A percentile compares a stretch with the other conserved stretches of the same genome.
phyloP scores from a whole-genome alignment of 2,113 vertebrate genomes.

The Clarias magur region DNA sequence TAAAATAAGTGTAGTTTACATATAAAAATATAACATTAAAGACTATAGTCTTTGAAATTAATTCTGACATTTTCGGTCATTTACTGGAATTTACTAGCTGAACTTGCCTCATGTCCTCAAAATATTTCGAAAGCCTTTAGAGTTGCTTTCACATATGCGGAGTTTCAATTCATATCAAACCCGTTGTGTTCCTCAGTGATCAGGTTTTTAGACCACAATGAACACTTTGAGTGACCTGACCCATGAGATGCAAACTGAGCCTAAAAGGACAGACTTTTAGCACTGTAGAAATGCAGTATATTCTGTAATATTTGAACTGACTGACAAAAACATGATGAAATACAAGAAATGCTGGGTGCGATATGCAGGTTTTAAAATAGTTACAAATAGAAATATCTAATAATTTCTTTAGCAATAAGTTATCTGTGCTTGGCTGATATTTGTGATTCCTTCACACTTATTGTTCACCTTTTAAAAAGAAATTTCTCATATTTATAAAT shows the following conservation, averaged over 20 bases:
- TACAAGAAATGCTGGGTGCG: not conserved
- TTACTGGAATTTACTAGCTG: not conserved
- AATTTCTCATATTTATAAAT: not conserved
- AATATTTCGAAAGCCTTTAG: not conserved
- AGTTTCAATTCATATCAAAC: not conserved
- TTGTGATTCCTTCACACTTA: not conserved
- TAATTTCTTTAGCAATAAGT: not conserved
- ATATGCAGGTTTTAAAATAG: not conserved
- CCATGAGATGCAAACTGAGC: not conserved
- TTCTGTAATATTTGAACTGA: not conserved
- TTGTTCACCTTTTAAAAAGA: not conserved
- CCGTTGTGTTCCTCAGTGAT: not conserved
- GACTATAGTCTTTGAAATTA: not conserved
- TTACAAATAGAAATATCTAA: not conserved
- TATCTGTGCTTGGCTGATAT: not conserved
- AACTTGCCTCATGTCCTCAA: not conserved
- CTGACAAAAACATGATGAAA: not conserved
- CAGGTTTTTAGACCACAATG: not conserved
- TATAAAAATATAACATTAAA: constrained; percentile 24
- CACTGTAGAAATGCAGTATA: not conserved
- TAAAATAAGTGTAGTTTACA: constrained; percentile 22
- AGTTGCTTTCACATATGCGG: too few species aligned
- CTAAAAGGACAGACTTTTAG: not conserved
- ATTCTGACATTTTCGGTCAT: constrained; percentile 57
- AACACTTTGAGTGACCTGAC: not conserved